Conservation (phyloP, 2,888 invertebrate genomes). For the Argyra leucocephala region DNA sequence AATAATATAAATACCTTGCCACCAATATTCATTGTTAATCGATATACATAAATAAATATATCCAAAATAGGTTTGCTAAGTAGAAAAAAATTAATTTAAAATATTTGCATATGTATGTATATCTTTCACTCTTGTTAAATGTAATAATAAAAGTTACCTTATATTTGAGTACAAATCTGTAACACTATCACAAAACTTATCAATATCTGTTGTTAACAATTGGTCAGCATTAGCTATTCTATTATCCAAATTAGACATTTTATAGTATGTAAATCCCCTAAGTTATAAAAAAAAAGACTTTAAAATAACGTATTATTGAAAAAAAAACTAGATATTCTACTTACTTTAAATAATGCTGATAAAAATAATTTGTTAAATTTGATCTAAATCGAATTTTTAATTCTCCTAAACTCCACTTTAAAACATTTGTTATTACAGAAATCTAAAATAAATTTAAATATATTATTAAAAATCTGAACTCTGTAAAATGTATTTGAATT, state of each 20-base stretch:
- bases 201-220: conserved; percentile 88
- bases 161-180: conserved; percentile 94
- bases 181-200: conserved; percentile 92
- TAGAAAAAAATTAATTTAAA: background rate
- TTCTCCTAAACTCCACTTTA: conserved; percentile 92
- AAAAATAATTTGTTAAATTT: conserved; percentile 75
- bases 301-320: conserved; percentile 7
- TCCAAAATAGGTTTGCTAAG: conserved; percentile 81
- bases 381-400: conserved; percentile 83
- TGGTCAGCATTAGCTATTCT: conserved; percentile 94
- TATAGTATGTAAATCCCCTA: conserved; percentile 91
- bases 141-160: conserved; percentile 32
- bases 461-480: no score
- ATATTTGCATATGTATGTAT: background rate
- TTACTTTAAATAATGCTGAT: conserved; percentile 87
- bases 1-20: conserved; percentile 55
- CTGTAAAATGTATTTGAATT: no score
- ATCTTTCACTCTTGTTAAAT: no score
- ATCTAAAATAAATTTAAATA: no score
- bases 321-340: conserved; percentile 33
- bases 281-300: conserved; percentile 23
- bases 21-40: conserved; percentile 77
- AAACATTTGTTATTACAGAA: conserved; percentile 82
- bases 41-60: conserved; percentile 86
- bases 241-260: conserved; percentile 90